A percentile compares a stretch with the other conserved stretches of the same genome.
Conservation (phyloP, 2,113 vertebrate species). For the Micromys minutus region DNA sequence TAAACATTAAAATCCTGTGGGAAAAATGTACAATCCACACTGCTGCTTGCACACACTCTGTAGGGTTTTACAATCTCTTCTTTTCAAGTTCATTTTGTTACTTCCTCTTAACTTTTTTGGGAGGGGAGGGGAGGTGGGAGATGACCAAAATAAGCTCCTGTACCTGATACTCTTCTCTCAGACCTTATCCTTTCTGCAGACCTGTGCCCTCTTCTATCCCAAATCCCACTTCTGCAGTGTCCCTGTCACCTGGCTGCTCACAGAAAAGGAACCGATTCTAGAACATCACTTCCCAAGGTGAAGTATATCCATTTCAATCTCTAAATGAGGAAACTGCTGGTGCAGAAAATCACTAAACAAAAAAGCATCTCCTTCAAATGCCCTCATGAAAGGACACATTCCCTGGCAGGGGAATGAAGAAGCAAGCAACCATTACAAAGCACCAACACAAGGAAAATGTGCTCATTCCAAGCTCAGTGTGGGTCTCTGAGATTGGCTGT, state of each 20-base stretch:
- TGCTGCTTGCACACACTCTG: neutral
- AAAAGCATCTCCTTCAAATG: conserved; percentile 78
- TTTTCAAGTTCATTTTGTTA: neutral
- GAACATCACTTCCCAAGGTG: conserved; percentile 79
- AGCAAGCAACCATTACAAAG: conserved; percentile 56
- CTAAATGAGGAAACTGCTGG: conserved; percentile 81
- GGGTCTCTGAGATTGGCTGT: neutral
- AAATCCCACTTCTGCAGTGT: neutral
- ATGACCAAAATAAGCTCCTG: neutral
- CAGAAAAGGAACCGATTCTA: conserved; percentile 71
- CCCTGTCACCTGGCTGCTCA: conserved; percentile 69
- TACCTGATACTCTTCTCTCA: neutral
- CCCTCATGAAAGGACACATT: conserved; percentile 69
- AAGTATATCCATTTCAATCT: conserved; percentile 76
- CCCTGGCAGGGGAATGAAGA: conserved; percentile 60
- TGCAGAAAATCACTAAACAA: conserved; percentile 83
- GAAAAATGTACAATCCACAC: conserved; percentile 33
- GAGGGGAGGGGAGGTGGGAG: neutral
- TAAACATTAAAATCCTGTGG: conserved; percentile 10
- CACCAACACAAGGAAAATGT: conserved; percentile 21
- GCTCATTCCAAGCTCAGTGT: neutral
- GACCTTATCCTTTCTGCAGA: conserved; percentile 26
- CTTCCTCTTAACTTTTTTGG: conserved; percentile 1
- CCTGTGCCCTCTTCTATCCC: conserved; percentile 19
- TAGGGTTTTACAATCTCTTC: neutral